Percentiles rank a stretch among this genome's conserved stretches.
These are phyloP conservation scores for Ophthalmolycus amberensis DNA, from an alignment of 2,113 vertebrate genomes.

Conservation along the genomic window DNA sequence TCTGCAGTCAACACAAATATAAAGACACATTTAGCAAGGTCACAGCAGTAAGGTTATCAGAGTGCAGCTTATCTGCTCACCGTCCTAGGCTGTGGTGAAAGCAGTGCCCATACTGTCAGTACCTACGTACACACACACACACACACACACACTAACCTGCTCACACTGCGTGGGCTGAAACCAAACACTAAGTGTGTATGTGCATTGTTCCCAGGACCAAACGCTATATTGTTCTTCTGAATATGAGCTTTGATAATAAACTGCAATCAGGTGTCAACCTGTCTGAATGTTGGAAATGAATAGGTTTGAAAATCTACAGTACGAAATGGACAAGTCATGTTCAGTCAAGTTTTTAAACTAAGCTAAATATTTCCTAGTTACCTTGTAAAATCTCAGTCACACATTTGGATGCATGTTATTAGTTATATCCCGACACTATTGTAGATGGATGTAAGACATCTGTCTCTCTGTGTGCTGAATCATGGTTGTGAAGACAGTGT, in stretches of 20 bases:
- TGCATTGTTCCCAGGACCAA: too few species aligned
- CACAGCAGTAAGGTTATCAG: conserved; percentile 52
- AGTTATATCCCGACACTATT: background rate
- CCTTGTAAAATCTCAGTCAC: background rate
- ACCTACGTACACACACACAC: too few species aligned
- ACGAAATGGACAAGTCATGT: background rate
- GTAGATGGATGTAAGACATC: background rate
- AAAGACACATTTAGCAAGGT: conserved; percentile 61
- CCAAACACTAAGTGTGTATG: too few species aligned
- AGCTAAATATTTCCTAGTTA: background rate
- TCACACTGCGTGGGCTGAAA: too few species aligned
- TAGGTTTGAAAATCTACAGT: background rate
- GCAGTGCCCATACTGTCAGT: background rate
- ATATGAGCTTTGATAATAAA: background rate
- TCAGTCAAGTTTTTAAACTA: background rate
- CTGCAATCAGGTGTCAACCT: background rate
- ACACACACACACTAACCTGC: background rate
- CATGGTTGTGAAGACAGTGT: background rate
- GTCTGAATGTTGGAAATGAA: background rate
- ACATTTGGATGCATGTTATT: background rate
- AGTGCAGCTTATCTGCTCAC: conserved; percentile 14
- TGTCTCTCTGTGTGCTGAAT: background rate
- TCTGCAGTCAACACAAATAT: background rate
- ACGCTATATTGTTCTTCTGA: too few species aligned
- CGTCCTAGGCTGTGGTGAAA: background rate